A percentile compares a stretch with the other conserved stretches of the same genome.
Conservation (phyloP, 2,888 invertebrate species). For the Mythimna loreyi region DNA sequence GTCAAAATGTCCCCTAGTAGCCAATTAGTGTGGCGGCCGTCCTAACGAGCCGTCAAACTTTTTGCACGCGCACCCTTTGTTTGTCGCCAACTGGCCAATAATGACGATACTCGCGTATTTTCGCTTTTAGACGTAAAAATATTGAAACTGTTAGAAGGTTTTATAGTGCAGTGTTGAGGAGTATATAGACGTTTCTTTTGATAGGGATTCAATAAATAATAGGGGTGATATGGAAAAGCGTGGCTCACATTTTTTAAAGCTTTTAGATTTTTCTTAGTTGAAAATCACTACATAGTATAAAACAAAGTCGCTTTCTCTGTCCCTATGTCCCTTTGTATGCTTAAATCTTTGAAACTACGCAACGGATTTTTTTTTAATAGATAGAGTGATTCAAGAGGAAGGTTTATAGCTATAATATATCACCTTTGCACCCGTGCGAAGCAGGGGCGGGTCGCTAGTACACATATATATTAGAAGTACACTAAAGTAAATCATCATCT, state of each 20-base stretch:
- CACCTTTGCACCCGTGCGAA: too few relatives aligned
- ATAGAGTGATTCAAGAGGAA: too few relatives aligned
- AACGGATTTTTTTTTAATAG: too few relatives aligned
- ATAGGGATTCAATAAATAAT: background rate
- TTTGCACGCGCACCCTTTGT: slow-evolving; percentile 80
- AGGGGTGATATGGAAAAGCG: background rate
- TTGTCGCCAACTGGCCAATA: slow-evolving; percentile 66
- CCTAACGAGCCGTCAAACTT: slow-evolving; percentile 87
- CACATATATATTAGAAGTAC: too few relatives aligned
- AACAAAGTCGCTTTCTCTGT: too few relatives aligned
- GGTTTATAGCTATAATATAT: too few relatives aligned
- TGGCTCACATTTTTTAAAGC: background rate
- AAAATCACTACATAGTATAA: too few relatives aligned
- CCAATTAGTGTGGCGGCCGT: slow-evolving; percentile 80
- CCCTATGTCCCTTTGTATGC: too few relatives aligned
- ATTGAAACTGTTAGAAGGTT: slow-evolving; percentile 28
- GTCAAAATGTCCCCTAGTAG: slow-evolving; percentile 76
- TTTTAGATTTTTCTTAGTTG: background rate
- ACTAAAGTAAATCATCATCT: too few relatives aligned
- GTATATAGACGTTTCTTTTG: slow-evolving; percentile 22
- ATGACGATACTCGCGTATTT: slow-evolving; percentile 59
- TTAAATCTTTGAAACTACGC: too few relatives aligned
- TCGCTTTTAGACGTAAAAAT: slow-evolving; percentile 39
- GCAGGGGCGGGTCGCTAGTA: too few relatives aligned
- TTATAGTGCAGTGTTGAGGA: slow-evolving; percentile 15